A percentile compares a stretch with the other conserved stretches of the same genome.
phyloP scores from a whole-genome alignment of 2,113 vertebrate species.

The Xiphophorus maculatus region DNA sequence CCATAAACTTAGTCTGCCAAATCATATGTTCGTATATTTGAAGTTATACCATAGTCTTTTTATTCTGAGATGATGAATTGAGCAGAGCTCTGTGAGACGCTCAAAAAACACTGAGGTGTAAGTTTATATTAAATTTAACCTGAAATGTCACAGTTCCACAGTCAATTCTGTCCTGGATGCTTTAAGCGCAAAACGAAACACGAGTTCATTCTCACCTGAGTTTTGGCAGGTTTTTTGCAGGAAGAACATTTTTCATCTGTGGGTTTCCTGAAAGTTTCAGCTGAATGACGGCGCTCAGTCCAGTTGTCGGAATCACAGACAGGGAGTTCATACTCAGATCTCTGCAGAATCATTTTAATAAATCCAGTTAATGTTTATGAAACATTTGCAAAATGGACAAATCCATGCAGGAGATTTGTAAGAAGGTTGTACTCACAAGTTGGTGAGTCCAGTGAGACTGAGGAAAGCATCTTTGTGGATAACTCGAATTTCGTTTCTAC shows the following conservation, averaged over 20 bases:
- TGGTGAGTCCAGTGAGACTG: slow-evolving; percentile 85
- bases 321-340: slow-evolving; percentile 93
- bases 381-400: not conserved
- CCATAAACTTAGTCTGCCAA: not conserved
- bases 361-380: not conserved
- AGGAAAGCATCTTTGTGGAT: slow-evolving; percentile 90
- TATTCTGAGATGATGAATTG: not conserved
- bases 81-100: not conserved
- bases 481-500: slow-evolving; percentile 88
- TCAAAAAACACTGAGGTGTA: not conserved
- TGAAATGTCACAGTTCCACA: not conserved
- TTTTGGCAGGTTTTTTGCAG: slow-evolving; percentile 88
- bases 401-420: not conserved
- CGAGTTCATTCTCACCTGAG: slow-evolving; percentile 82
- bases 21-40: not conserved
- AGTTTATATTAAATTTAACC: not conserved
- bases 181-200: not conserved
- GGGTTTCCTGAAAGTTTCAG: slow-evolving; percentile 92
- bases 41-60: not conserved
- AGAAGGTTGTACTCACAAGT: slow-evolving; percentile 88
- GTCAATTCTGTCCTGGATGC: not conserved
- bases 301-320: slow-evolving; percentile 83
- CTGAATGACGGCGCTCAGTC: slow-evolving; percentile 87
- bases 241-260: slow-evolving; percentile 86
- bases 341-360: slow-evolving; percentile 63